Evolutionary conservation across 2,888 invertebrate genomes (phyloP), one percentile per base, ranked within the genome.

Genomic region (Chrysomela aeneicollis): DNA sequence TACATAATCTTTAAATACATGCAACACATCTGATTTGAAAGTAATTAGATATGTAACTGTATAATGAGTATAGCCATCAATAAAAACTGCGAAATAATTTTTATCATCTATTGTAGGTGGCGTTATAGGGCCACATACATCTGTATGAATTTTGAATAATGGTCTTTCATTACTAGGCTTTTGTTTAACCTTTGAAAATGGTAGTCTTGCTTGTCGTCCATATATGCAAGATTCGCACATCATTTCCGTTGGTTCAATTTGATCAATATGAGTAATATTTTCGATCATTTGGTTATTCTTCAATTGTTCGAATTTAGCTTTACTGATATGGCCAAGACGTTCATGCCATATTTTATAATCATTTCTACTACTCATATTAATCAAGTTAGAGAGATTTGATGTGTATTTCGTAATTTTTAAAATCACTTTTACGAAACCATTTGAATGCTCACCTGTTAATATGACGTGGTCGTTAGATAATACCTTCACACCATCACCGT

Each of bases 11-110:
- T n/a, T n/a, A n/a, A n/a, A n/a, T n/a, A n/a, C n/a, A n/a, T n/a
- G n/a, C n/a, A n/a, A n/a, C n/a, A n/a, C n/a, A n/a, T n/a, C n/a
- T n/a, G n/a, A n/a, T n/a, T n/a, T n/a, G n/a, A n/a, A n/a, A n/a
- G n/a, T n/a, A n/a, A n/a, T n/a, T n/a, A n/a, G 66, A 69, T 78
- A 79, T 49, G 71, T 74, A 59, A 79, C 76, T 68, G 74, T 73
- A 61, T 78, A 79, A 66, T 80, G 78, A 21, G 77, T 79, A 69
- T 61, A 79, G 21, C 79, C 69, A 71, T 80, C 79, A 63, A 80
- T 70, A 75, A 80, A 79, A 4, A 73, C 19, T 4, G 77, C 74
- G 73, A 77, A 78, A n/a, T n/a, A n/a, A n/a, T n/a, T n/a, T n/a
- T n/a, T n/a, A n/a, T n/a, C n/a, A n/a, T n/a, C n/a, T n/a, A n/a